phyloP scores from a whole-genome alignment of 2,888 invertebrate genomes.

The Galeruca laticollis region DNA sequence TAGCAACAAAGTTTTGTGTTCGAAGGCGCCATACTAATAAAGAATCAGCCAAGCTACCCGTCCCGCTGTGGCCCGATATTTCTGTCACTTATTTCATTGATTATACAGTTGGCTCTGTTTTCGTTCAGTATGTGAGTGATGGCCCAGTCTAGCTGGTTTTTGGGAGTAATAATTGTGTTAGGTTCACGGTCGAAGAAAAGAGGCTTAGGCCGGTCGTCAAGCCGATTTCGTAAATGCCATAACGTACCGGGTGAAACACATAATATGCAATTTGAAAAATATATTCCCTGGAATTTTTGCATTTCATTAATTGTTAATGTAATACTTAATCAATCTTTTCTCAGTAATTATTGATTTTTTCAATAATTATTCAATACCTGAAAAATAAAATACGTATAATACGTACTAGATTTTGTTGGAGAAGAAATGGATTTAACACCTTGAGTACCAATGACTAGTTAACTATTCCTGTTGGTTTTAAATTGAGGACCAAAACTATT shows the following conservation, averaged over 20 bases:
- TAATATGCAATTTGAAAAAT: neutral
- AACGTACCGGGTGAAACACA: constrained; percentile 13
- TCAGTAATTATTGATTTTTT: no score
- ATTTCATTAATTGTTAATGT: no score
- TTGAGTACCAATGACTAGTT: no score
- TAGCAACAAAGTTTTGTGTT: no score
- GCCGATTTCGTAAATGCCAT: constrained; percentile 12
- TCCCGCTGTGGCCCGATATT: constrained; percentile 26
- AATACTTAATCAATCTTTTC: no score
- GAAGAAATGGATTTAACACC: no score
- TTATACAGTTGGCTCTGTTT: constrained; percentile 29
- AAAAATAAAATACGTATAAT: no score
- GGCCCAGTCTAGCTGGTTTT: constrained; percentile 28
- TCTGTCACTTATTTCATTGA: constrained; percentile 37
- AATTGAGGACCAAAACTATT: no score
- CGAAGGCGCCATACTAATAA: neutral
- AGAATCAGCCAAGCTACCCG: neutral
- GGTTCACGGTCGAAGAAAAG: constrained; percentile 28
- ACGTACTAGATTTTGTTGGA: no score
- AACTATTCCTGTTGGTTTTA: no score
- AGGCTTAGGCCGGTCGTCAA: constrained; percentile 9
- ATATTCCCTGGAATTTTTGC: no score
- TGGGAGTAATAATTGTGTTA: constrained; percentile 17
- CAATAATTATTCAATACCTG: no score
- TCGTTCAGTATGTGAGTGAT: constrained; percentile 13